phyloP scores from a whole-genome alignment of 1,140 invertebrate species.

The Diachasmimorpha longicaudata region DNA sequence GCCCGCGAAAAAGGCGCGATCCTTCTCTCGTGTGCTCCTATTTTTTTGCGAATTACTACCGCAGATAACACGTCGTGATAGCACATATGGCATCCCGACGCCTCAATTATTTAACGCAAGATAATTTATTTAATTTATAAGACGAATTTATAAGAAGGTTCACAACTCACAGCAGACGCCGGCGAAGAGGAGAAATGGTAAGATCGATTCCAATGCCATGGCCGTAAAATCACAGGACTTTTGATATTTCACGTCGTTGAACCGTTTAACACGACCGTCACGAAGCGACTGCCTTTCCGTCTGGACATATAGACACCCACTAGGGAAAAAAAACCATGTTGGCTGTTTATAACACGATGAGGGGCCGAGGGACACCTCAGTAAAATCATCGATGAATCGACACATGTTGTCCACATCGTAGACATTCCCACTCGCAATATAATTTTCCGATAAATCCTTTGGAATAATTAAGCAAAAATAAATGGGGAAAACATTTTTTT shows the following conservation, averaged over 20 bases:
- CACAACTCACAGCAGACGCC: not conserved
- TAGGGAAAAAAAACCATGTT: constrained; percentile 22
- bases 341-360: not conserved
- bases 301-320: constrained; percentile 18
- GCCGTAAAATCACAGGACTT: not conserved
- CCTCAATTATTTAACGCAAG: no score
- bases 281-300: constrained; percentile 52
- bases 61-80: no score
- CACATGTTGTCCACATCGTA: not conserved
- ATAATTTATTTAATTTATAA: no score
- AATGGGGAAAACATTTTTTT: no score
- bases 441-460: not conserved
- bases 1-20: no score
- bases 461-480: not conserved
- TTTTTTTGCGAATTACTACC: no score
- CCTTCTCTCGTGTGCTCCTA: no score
- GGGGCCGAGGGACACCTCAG: not conserved
- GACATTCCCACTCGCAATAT: not conserved
- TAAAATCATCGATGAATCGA: not conserved
- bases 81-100: no score
- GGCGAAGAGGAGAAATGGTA: not conserved
- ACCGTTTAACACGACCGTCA: constrained; percentile 52
- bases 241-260: constrained; percentile 23
- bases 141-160: not conserved
- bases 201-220: not conserved